Evolutionary conservation across 2,888 invertebrate genomes (phyloP), one percentile per base, ranked within the genome.

Genomic region (Cryptocheilus praepositus): DNA sequence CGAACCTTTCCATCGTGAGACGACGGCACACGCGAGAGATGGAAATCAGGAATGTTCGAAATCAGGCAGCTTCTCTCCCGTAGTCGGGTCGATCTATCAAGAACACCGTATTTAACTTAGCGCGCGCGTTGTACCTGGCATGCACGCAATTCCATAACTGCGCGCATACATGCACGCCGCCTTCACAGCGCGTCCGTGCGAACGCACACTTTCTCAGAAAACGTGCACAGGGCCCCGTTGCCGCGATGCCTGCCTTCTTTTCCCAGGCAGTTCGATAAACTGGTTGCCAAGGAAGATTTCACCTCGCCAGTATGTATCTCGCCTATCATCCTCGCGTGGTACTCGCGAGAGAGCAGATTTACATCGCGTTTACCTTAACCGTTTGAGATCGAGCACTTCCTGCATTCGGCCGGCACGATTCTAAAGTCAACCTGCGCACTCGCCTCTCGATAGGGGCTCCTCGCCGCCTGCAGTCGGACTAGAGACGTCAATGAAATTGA

Each of bases 211-310:
- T 49, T 18, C 49, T 18, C 49, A 18, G 61, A 52, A 36, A 36
- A 36, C 36, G 36, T 36, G 60, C 61, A 61, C 53, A 58, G 57
- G 25, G 52, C 56, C 44, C 15, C 65, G 51, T 49, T 58, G 61
- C 61, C 57, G 51, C 36, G 21, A 57, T 44, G 44, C 44, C 44
- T 54, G 25, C 64, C 62, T 75, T 52, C 64, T 75, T 75, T 75
- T 71, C 75, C 68, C 71, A 69, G 64, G 61, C 69, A 67, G 67
- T 72, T 71, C 74, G 71, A 71, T 71, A 74, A 74, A 69, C 71
- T 75, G 75, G 61, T 66, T 64, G 67, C 66, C 57, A 46, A 19
- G 51, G 61, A 74, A 74, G 64, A 67, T 67, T 70, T 74, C 59
- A 55, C 74, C 51, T 61, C 61, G 58, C 16, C 52, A 25, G 54